A percentile compares a stretch with the other conserved stretches of the same genome.
phyloP scores from a whole-genome alignment of 2,888 invertebrate genomes.

The Andrena minutula region DNA sequence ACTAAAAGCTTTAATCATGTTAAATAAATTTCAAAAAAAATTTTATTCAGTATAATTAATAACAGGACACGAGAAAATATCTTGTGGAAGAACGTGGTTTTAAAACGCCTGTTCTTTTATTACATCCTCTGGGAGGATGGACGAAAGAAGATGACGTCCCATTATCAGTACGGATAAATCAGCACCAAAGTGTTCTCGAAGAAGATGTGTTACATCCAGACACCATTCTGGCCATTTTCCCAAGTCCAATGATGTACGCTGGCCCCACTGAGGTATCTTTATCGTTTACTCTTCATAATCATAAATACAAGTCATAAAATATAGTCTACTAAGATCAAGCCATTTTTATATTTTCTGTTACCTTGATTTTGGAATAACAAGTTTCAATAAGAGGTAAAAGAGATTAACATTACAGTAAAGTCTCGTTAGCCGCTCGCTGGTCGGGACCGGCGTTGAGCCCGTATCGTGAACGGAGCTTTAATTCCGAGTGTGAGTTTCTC shows the following conservation, averaged over 20 bases:
- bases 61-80: slow-evolving; percentile 91
- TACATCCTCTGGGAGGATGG: slow-evolving; percentile 99
- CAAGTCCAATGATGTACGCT: slow-evolving; percentile 99
- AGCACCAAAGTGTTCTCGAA: slow-evolving; percentile 95
- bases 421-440: too few relatives aligned
- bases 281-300: neutral
- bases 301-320: neutral
- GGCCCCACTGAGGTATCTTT: slow-evolving; percentile 95
- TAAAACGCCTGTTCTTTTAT: slow-evolving; percentile 95
- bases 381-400: too few relatives aligned
- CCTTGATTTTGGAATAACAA: too few relatives aligned
- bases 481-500: too few relatives aligned
- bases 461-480: too few relatives aligned
- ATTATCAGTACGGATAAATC: slow-evolving; percentile 93
- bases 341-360: too few relatives aligned
- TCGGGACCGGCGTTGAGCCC: too few relatives aligned
- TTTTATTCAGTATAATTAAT: neutral
- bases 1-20: neutral
- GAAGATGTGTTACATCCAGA: slow-evolving; percentile 93
- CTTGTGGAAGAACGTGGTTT: slow-evolving; percentile 91
- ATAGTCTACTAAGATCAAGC: neutral
- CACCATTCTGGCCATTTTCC: slow-evolving; percentile 98
- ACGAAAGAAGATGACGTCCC: slow-evolving; percentile 99
- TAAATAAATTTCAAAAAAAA: neutral
- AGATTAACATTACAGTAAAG: too few relatives aligned